Base-by-base conservation (phyloP, 2,797 vertebrate genomes). In the Poeciliopsis gracilis region DNA sequence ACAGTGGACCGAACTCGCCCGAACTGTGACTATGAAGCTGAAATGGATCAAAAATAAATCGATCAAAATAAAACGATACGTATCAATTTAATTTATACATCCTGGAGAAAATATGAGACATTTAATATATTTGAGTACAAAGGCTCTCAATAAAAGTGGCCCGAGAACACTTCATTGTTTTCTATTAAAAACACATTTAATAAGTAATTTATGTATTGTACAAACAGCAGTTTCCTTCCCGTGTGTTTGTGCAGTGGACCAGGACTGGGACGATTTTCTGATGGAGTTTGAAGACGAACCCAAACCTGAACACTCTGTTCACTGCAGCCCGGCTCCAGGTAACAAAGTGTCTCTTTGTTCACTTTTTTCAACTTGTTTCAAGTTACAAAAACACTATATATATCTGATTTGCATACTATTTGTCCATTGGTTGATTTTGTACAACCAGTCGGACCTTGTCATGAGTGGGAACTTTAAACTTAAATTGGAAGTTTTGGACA, bases 291-390 rank as follows among this genome's bases (percentile, higher is more conserved):
- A 98, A 87, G 97, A 97, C 81, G 97, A 97, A 89, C 88, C 96
- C 67, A 97, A 97, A 93, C 91, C 94, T 84, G 86, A 88, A 0
- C 96, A 95, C 78, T 95, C 96, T 0, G 95, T 97, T 10, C 97
- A 97, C 30, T 99, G 97, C 77, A 97, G 96, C 75, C 97, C 98
- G 13, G 90, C 96, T 57, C 97, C 97, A 96, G 97, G 98, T 98
- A 89, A 87, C 55, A 59, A 69, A 49, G 76, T n/a, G 53, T 55
- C 53, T 55, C 49, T 51, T 20, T 18, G 18, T 51, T 51, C 20
- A 15, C 45, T 46, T 46, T 46, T 46, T 46, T 46, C 46, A 16
- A 47, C 45, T 46, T 15, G 45, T 20, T 49, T 7, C 47, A 49
- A 49, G 18, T 20, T 18, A 47, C 46, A 47, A 18, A 49, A 16